Percentiles rank a stretch among this genome's conserved stretches.
phyloP scores from a whole-genome alignment of 64 coral and sea anemone species.

The Orbicella faveolata region DNA sequence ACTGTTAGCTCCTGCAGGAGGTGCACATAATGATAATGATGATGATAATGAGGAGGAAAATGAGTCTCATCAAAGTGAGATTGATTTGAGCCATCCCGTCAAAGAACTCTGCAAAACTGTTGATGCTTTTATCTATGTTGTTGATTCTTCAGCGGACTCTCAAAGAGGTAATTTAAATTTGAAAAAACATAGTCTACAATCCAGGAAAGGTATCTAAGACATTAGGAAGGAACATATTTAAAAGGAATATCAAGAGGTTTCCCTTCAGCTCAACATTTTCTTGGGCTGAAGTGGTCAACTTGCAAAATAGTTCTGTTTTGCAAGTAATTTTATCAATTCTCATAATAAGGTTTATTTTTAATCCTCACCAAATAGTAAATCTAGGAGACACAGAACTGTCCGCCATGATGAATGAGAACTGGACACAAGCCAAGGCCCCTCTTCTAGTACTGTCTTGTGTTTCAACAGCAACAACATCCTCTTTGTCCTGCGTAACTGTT shows the following conservation, averaged over 20 bases:
- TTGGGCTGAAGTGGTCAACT: no score
- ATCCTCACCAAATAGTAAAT: constrained; percentile 39
- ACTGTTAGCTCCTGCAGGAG: constrained; percentile 48
- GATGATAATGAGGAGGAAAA: neutral
- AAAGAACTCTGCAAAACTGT: constrained; percentile 88
- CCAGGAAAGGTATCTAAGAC: no score
- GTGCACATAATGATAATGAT: constrained; percentile 27
- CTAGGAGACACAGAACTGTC: constrained; percentile 70
- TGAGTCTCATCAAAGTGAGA: neutral
- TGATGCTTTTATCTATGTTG: constrained; percentile 93
- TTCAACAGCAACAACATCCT: constrained; percentile 34
- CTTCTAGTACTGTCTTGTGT: constrained; percentile 79
- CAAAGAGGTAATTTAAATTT: constrained; percentile 48
- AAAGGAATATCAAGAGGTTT: no score
- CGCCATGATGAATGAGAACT: constrained; percentile 86
- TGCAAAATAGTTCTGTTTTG: no score
- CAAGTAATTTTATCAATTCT: no score
- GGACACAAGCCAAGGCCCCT: constrained; percentile 66
- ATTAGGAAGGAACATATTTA: no score
- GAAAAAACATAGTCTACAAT: no score
- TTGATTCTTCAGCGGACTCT: constrained; percentile 76
- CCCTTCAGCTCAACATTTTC: no score
- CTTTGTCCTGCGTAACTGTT: constrained; percentile 66
- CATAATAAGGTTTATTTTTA: neutral
- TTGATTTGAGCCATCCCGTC: constrained; percentile 80